Evolutionary conservation across 2,797 vertebrate genomes (phyloP).

Genomic region (Gambelia wislizenii): DNA sequence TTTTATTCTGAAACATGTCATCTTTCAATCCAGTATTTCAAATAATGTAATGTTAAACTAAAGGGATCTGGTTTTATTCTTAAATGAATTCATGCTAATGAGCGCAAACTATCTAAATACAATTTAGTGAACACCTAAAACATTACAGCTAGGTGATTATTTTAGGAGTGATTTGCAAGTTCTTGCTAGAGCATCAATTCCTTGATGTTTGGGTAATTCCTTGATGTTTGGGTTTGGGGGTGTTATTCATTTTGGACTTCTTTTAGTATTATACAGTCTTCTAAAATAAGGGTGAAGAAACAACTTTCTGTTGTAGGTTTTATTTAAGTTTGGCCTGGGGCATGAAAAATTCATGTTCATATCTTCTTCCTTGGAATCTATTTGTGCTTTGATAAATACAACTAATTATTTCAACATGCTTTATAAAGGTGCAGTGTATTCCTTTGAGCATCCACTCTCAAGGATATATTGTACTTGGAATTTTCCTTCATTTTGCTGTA

Average conservation of each 20-base stretch:
- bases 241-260: not conserved
- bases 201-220: not conserved
- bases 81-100: not conserved
- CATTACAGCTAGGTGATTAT: not conserved
- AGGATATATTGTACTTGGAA: conserved; percentile 46
- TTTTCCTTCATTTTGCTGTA: conserved; percentile 51
- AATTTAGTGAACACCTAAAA: not conserved
- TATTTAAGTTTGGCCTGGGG: conserved; percentile 28
- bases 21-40: too few species aligned
- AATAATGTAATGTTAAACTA: not conserved
- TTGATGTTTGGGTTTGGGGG: not conserved
- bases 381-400: conserved; percentile 31
- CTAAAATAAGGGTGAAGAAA: conserved; percentile 7
- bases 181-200: not conserved
- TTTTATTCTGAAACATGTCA: not conserved
- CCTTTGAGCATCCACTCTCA: conserved; percentile 23
- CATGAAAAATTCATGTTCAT: conserved; percentile 27
- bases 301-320: not conserved
- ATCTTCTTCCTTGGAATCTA: conserved; percentile 30
- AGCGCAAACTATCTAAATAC: not conserved
- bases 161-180: not conserved
- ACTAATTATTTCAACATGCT: conserved; percentile 53
- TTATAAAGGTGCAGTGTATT: conserved; percentile 48
- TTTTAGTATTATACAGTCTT: not conserved
- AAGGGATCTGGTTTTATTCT: not conserved